Base-by-base conservation (phyloP, 2,888 invertebrate genomes). In the Tridacna crocea region DNA sequence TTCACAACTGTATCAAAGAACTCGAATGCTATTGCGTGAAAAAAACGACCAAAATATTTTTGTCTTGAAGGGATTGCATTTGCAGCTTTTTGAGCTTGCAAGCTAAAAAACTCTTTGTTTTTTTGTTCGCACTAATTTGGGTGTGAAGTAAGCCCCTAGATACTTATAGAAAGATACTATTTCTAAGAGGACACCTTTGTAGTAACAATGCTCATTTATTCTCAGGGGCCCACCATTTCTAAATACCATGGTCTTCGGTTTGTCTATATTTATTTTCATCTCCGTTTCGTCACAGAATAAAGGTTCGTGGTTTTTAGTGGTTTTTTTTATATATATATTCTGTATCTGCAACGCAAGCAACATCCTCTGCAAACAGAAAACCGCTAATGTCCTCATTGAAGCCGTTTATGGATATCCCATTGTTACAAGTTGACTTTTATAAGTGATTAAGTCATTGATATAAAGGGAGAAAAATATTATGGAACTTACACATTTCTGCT, bases 201-300 rank as follows among this genome's bases (percentile, higher is more conserved):
- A 75, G 19, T 65, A 75, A 65, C 75, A 65, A 0, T 51, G 26
- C 48, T 75, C 75, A 48, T 46, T 65, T 65, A 47, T 13, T 65
- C 22, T 75, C n/a, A 75, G 3, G 13, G 65, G 24, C 8, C 75
- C 65, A 6, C 60, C 73, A 19, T 58, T 73, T 73, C 73, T 58
- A 60, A 73, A 73, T 10, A 65, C 75, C 51, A 51, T 13, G 51
- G 51, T 55, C 19, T 75, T 75, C 15, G 58, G 55, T 77, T 77
- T 77, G 11, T 77, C 55, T 0, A 58, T 15, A 61, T 58, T 36
- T 77, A 0, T n/a, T n/a, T n/a, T n/a, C n/a, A n/a, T n/a, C n/a
- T 58, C 70, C 15, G 68, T 68, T 19, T 48, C 3, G 13, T 70
- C 55, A 26, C 65, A 15, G 24, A 26, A 65, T 11, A 17, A 10